Conservation (phyloP, 1,140 invertebrate genomes). For the Drosophila grimshawi region DNA sequence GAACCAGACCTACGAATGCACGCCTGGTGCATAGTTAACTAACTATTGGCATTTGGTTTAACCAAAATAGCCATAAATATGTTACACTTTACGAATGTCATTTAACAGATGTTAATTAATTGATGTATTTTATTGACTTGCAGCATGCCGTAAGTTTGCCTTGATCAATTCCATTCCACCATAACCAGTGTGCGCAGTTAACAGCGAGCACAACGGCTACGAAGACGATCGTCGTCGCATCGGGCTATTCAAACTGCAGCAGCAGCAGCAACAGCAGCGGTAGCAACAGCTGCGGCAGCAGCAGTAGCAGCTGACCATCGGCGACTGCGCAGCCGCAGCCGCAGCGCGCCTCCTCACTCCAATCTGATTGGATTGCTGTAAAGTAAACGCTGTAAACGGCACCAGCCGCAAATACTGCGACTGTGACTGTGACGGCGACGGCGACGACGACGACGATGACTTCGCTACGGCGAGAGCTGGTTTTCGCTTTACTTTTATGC, state of each 20-base stretch:
- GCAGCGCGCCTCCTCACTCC: background rate
- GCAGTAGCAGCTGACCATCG: slow-evolving; percentile 6
- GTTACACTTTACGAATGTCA: too few species aligned
- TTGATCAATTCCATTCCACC: background rate
- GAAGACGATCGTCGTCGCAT: slow-evolving; percentile 12
- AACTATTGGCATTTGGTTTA: too few species aligned
- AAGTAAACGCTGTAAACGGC: slow-evolving; percentile 62
- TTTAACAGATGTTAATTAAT: too few species aligned
- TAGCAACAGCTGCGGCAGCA: slow-evolving; percentile 1
- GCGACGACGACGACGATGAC: too few species aligned
- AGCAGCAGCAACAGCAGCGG: slow-evolving; percentile 18
- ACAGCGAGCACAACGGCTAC: slow-evolving; percentile 9
- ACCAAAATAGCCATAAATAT: too few species aligned
- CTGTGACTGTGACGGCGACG: background rate
- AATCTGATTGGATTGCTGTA: slow-evolving; percentile 23
- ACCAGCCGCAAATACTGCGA: slow-evolving; percentile 68
- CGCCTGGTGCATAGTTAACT: background rate
- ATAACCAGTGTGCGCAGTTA: slow-evolving; percentile 23
- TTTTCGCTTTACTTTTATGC: slow-evolving; percentile 22
- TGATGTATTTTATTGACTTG: too few species aligned
- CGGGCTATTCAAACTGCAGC: slow-evolving; percentile 35
- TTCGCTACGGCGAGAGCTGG: slow-evolving; percentile 12
- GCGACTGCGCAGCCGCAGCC: slow-evolving; percentile 1
- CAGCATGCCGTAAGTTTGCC: background rate
- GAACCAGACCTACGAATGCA: background rate